These are phyloP conservation scores for Nymphalis urticae DNA, from an alignment of 2,888 invertebrate genomes.

Conservation along the genomic window DNA sequence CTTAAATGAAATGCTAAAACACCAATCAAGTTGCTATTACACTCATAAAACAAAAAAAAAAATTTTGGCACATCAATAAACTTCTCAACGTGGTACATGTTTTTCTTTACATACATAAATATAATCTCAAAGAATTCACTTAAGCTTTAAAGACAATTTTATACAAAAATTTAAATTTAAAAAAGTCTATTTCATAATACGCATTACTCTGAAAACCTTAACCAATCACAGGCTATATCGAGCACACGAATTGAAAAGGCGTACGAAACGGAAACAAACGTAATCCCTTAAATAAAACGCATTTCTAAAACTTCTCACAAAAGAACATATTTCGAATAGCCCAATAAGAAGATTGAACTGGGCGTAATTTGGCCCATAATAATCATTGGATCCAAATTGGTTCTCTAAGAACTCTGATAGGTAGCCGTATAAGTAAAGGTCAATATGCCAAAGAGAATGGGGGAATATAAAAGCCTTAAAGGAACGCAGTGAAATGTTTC, in stretches of 20 bases:
- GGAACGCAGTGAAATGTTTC: constrained; percentile 5
- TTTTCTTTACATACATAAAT: no score
- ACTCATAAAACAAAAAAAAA: no score
- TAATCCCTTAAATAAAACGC: constrained; percentile 17
- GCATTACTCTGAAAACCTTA: not conserved
- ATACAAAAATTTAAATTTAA: no score
- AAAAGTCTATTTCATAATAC: no score
- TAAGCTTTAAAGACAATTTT: no score
- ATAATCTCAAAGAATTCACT: no score
- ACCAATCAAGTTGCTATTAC: no score
- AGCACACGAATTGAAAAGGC: not conserved
- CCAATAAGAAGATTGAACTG: constrained; percentile 29
- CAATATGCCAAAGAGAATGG: constrained; percentile 18
- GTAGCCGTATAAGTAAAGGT: constrained; percentile 20
- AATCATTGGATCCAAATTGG: constrained; percentile 28
- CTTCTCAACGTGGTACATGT: no score
- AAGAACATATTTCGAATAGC: constrained; percentile 17
- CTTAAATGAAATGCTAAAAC: no score
- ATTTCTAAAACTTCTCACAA: constrained; percentile 11
- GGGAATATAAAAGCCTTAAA: constrained; percentile 14
- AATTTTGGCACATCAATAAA: no score
- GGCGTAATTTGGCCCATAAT: constrained; percentile 22
- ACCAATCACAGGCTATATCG: not conserved
- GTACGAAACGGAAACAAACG: constrained; percentile 11
- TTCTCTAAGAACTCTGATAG: constrained; percentile 23